Conservation (phyloP, 2,888 invertebrate genomes). For the Willowsia nigromaculata region DNA sequence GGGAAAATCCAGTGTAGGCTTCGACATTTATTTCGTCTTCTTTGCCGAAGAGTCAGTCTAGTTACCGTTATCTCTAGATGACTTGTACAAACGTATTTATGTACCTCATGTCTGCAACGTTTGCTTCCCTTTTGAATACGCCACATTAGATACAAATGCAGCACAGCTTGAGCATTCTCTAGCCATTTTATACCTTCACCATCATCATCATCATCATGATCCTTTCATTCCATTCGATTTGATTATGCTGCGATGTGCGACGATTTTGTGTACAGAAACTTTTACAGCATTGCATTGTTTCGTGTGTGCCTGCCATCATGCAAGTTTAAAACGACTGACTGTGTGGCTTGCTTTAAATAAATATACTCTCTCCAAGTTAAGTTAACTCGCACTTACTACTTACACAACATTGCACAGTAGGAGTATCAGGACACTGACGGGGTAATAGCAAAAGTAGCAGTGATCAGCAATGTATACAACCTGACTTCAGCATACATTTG, state of each 20-base stretch:
- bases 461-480: neutral
- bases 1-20: slow-evolving; percentile 67
- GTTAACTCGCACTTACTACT: slow-evolving; percentile 15
- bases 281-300: slow-evolving; percentile 19
- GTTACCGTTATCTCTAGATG: slow-evolving; percentile 65
- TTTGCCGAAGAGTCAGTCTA: slow-evolving; percentile 51
- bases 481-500: neutral
- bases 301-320: neutral
- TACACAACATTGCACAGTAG: slow-evolving; percentile 16
- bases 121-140: neutral
- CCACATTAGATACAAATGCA: slow-evolving; percentile 13
- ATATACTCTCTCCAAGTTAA: neutral
- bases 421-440: neutral
- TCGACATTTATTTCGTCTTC: slow-evolving; percentile 36
- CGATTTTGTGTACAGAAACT: neutral
- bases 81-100: neutral
- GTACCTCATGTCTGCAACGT: neutral
- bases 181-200: slow-evolving; percentile 7
- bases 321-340: slow-evolving; percentile 20
- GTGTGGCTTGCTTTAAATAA: slow-evolving; percentile 28
- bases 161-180: slow-evolving; percentile 9
- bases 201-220: slow-evolving; percentile 4
- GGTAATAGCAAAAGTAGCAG: neutral
- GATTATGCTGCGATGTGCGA: slow-evolving; percentile 18
- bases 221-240: slow-evolving; percentile 34